Evolutionary conservation across 1,140 invertebrate species (phyloP).

Genomic region (Harpegnathos saltator): DNA sequence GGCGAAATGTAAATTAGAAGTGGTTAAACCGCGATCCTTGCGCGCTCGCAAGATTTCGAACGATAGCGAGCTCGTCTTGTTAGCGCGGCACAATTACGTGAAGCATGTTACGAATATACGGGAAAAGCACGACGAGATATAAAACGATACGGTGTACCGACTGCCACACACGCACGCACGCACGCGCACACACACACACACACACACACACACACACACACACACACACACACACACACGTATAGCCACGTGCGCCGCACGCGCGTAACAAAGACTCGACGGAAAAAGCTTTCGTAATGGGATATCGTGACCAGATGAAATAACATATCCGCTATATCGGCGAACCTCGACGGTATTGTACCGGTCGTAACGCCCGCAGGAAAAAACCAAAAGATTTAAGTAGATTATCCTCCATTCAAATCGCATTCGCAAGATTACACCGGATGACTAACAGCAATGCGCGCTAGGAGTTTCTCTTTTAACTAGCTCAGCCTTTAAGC

Average conservation of each 20-base stretch:
- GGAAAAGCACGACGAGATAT: conserved; percentile 11
- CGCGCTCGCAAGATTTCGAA: conserved; percentile 17
- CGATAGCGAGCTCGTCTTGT: conserved; percentile 33
- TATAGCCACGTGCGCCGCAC: not conserved
- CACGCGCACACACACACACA: not conserved
- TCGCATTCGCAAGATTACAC: not conserved
- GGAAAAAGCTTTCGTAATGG: conserved; percentile 32
- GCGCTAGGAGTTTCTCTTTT: too few relatives aligned
- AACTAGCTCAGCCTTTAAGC: too few relatives aligned
- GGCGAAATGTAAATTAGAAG: conserved; percentile 47
- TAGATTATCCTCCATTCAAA: not conserved
- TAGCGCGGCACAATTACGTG: not conserved
- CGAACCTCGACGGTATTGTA: conserved; percentile 12
- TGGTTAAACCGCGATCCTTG: conserved; percentile 42
- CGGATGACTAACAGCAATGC: too few relatives aligned
- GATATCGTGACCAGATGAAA: conserved; percentile 19
- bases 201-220: not conserved
- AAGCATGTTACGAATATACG: conserved; percentile 14
- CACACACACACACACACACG: not conserved
- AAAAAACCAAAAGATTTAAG: conserved; percentile 11
- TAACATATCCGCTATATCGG: conserved; percentile 10
- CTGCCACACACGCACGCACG: not conserved
- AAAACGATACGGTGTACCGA: conserved; percentile 10
- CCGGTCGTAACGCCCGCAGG: not conserved
- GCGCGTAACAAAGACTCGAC: not conserved